Conservation (phyloP, 2,888 invertebrate genomes). For the Helleia helle region DNA sequence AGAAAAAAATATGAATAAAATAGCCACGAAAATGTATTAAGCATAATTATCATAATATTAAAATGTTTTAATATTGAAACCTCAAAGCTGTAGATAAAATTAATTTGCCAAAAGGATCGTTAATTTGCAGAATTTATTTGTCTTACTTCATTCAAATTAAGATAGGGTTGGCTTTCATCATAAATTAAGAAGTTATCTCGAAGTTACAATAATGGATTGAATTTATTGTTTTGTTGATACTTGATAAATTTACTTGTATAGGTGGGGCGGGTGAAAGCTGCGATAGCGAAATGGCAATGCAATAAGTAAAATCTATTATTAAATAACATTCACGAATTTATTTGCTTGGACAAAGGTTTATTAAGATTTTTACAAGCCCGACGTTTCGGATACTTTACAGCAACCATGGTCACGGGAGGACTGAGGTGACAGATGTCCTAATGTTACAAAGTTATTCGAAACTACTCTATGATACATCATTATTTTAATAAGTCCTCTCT, state of each 20-base stretch:
- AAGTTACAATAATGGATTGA: conserved; percentile 8
- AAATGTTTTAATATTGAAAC: conserved; percentile 3
- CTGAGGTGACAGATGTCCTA: no score
- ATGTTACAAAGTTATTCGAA: no score
- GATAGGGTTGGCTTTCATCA: conserved; percentile 7
- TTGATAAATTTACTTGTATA: conserved; percentile 2
- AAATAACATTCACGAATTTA: conserved; percentile 3
- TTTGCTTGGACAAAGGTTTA: no score
- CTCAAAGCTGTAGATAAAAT: conserved; percentile 2
- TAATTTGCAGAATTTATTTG: conserved; percentile 9
- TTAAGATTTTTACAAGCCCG: no score
- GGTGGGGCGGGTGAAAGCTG: not conserved
- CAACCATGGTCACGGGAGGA: no score
- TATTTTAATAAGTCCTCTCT: no score
- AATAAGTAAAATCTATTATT: not conserved
- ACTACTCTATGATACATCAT: no score
- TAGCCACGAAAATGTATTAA: no score
- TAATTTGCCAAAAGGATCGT: conserved; percentile 4
- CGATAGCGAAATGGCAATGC: conserved; percentile 5
- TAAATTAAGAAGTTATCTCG: conserved; percentile 8
- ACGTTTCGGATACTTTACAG: no score
- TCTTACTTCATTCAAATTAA: conserved; percentile 9
- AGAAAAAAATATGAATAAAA: no score
- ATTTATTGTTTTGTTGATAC: conserved; percentile 7
- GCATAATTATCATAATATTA: conserved; percentile 8